Evolutionary conservation across 1,140 invertebrate species (phyloP).

Genomic region (Apis cerana): DNA sequence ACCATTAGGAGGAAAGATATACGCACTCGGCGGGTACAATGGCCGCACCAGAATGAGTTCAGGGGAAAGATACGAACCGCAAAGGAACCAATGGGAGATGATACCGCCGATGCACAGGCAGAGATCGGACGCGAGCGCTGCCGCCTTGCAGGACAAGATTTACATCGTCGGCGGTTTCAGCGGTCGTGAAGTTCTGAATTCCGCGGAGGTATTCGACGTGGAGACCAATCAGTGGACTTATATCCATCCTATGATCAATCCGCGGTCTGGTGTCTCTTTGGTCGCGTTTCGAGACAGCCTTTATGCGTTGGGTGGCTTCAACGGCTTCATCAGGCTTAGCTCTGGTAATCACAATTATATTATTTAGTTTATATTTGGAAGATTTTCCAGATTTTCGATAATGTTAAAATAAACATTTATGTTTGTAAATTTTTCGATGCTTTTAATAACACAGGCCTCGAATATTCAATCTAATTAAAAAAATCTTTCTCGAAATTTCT

Average conservation of each 20-base stretch:
- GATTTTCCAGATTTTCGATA: no score
- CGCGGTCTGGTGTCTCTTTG: constrained; percentile 89
- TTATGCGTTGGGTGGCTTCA: constrained; percentile 89
- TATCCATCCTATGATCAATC: constrained; percentile 88
- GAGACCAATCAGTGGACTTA: constrained; percentile 87
- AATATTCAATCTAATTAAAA: background rate
- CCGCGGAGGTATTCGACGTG: constrained; percentile 85
- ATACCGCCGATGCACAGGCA: constrained; percentile 90
- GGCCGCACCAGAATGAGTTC: constrained; percentile 89
- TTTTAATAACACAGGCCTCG: background rate
- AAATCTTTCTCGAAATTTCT: no score
- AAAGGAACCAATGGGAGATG: constrained; percentile 90
- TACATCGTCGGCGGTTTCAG: constrained; percentile 90
- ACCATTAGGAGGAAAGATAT: constrained; percentile 85
- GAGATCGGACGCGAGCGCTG: constrained; percentile 88
- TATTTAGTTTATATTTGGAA: no score
- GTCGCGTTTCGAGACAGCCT: constrained; percentile 86
- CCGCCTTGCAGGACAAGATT: constrained; percentile 79
- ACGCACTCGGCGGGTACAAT: constrained; percentile 94
- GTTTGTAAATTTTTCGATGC: background rate
- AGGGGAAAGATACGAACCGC: constrained; percentile 87
- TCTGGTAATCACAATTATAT: constrained; percentile 56
- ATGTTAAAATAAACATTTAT: no score
- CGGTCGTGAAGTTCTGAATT: constrained; percentile 85
- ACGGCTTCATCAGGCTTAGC: constrained; percentile 84